Percentiles rank a stretch among this genome's conserved stretches.
Conservation (phyloP, 1,140 invertebrate genomes). For the Dreissena polymorpha region DNA sequence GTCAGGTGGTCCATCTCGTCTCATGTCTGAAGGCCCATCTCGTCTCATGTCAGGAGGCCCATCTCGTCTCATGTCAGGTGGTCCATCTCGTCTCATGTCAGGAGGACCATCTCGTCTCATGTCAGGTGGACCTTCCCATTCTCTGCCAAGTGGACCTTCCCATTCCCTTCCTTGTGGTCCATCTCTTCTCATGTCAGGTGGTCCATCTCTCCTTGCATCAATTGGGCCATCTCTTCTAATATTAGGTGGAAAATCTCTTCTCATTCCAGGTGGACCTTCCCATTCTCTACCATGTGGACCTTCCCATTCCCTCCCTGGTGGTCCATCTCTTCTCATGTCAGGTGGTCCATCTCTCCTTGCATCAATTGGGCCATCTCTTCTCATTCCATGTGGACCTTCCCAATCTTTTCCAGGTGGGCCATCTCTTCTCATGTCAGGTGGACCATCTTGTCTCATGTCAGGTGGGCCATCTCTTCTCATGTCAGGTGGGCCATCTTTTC, state of each 20-base stretch:
- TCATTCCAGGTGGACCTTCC: background rate
- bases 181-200: conserved; percentile 7
- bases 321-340: conserved; percentile 13
- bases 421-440: conserved; percentile 45
- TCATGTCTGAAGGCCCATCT: background rate
- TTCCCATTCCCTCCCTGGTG: conserved; percentile 4
- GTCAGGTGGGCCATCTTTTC: background rate
- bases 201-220: conserved; percentile 17
- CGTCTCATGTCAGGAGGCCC: conserved; percentile 1
- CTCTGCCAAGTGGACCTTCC: conserved; percentile 6
- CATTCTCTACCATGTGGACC: background rate
- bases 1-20: conserved; percentile 12
- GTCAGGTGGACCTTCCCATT: background rate
- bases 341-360: conserved; percentile 35
- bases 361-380: conserved; percentile 35
- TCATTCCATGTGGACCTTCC: conserved; percentile 1
- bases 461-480: conserved; percentile 9
- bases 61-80: conserved; percentile 16
- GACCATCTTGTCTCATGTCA: conserved; percentile 32
- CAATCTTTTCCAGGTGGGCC: conserved; percentile 3
- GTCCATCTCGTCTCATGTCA: background rate
- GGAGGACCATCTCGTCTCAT: background rate
- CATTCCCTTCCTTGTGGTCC: conserved; percentile 2
- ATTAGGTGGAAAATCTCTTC: background rate
- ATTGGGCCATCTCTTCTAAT: background rate